Conservation (phyloP, 1,140 invertebrate species). For the Cyrtorhinus lividipennis region DNA sequence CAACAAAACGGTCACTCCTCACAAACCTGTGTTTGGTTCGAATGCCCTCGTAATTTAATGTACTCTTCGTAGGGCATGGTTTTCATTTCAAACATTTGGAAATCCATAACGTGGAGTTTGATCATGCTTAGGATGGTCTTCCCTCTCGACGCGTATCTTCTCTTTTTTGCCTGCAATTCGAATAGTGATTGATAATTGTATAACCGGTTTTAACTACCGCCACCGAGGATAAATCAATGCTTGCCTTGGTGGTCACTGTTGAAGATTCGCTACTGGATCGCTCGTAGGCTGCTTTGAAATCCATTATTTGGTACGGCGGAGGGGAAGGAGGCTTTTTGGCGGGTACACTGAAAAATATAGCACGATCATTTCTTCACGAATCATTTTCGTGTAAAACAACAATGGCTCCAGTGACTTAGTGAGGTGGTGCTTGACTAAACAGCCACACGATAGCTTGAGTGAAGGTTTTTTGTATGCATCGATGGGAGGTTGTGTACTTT, state of each 20-base stretch:
- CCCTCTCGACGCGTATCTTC: constrained; percentile 27
- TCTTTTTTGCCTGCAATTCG: no score
- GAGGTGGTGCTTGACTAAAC: no score
- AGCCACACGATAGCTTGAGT: no score
- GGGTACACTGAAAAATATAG: neutral
- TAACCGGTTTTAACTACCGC: no score
- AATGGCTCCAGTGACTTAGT: no score
- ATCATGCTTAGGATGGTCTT: constrained; percentile 56
- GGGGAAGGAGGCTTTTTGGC: neutral
- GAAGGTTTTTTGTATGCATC: no score
- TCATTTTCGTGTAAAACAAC: no score
- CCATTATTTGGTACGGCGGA: neutral
- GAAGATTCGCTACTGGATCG: neutral
- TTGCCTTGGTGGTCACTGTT: no score
- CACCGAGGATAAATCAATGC: no score
- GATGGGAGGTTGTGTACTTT: no score
- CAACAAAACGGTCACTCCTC: no score
- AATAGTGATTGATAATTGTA: no score
- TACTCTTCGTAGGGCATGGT: constrained; percentile 62
- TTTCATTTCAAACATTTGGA: constrained; percentile 51
- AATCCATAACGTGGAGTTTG: constrained; percentile 47
- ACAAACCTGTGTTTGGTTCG: constrained; percentile 46
- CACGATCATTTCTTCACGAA: neutral
- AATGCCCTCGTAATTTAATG: constrained; percentile 52
- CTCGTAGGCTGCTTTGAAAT: neutral